Evolutionary conservation across 2,888 invertebrate genomes (phyloP), one percentile per base, ranked within the genome.

Genomic region (Scaptomyza polygonia): DNA sequence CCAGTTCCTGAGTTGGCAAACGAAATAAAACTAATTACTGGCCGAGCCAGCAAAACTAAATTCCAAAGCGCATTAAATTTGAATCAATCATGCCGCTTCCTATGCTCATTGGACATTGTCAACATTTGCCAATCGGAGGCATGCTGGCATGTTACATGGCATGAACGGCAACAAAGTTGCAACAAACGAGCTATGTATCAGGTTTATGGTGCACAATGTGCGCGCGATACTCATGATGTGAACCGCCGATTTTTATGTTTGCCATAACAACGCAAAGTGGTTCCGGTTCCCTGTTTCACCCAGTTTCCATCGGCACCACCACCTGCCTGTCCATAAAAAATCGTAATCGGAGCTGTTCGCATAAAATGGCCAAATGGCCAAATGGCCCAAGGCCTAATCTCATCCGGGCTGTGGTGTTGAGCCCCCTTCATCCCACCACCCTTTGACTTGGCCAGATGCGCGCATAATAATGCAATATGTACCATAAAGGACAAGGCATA

Each of bases 11-110:
- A 66, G 77, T 79, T 80, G 84, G 71, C 84, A 86, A 86, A 65
- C 59, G 44, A 53, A 59, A 74, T 40, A 52, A 65, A 67, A 67
- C 86, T 84, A 86, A 81, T 81, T 86, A 77, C 72, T 63, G 57
- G 59, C 53, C 53, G 12, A 39, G 79, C 55, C 65, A 51, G 65
- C 39, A 34, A 44, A 57, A 65, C 54, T 65, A 62, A 59, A 65
- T 68, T 58, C 61, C 18, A 58, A 30, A 72, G 64, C 77, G 68
- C 81, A 82, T 82, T 82, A 82, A 82, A 87, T 81, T 84, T 79
- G 45, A 80, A 82, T 82, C 85, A 82, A 82, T 82, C 81, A 82
- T 81, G 68, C 42, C 42, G 44, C 64, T 72, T 68, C 64, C 73
- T 55, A 30, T 47, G 51, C 27, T 40, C 18, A 36, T 43, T 18